These are phyloP conservation scores for Mesochorus sp. DNA, from an alignment of 2,888 invertebrate species.

Conservation along the genomic window DNA sequence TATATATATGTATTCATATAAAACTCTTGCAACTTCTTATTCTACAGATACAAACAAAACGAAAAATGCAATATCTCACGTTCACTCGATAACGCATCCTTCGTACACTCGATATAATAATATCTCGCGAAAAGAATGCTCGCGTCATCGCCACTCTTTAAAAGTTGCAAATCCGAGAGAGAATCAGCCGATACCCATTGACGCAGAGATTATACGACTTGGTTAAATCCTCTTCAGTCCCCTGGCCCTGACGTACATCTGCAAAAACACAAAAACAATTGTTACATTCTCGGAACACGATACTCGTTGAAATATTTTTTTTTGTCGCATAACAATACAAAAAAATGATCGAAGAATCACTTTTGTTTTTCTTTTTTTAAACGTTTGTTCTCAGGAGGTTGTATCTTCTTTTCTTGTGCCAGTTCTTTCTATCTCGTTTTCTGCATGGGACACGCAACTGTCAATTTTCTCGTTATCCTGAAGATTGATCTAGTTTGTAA, in stretches of 20 bases:
- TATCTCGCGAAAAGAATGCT: not conserved
- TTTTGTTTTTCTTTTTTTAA: no score
- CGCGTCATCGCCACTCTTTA: not conserved
- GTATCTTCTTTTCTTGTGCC: no score
- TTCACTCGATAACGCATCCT: not conserved
- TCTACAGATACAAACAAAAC: not conserved
- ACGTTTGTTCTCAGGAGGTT: no score
- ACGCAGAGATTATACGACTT: constrained; percentile 1
- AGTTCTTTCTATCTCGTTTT: no score
- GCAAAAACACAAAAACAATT: constrained; percentile 46
- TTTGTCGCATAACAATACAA: not conserved
- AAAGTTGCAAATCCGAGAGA: not conserved
- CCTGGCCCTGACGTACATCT: constrained; percentile 37
- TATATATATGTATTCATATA: not conserved
- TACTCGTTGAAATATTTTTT: constrained; percentile 9
- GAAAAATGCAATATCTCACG: constrained; percentile 7
- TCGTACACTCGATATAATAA: not conserved
- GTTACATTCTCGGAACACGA: constrained; percentile 16
- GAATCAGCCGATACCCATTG: not conserved
- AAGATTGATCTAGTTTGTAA: no score
- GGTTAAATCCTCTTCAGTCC: constrained; percentile 16
- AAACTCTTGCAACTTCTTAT: constrained; percentile 29
- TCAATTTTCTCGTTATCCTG: no score
- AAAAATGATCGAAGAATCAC: no score
- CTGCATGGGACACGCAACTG: no score